Conservation (phyloP, 2,113 vertebrate genomes). For the Centropus bengalensis region DNA sequence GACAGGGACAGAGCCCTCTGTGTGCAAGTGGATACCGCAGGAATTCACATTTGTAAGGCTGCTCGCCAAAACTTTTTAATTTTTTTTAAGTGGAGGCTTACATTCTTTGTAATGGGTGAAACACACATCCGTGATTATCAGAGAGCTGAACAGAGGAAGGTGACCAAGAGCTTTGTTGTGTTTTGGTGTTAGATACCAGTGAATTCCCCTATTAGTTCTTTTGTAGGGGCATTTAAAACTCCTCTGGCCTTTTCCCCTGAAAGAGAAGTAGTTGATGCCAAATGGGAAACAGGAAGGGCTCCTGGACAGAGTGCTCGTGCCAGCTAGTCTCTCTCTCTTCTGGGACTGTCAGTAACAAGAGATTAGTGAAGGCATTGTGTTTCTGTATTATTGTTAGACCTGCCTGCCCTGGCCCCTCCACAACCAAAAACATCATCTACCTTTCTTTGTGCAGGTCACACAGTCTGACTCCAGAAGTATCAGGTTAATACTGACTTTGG, state of each 20-base stretch:
- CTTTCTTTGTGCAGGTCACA: no score
- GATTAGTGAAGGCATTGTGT: background rate
- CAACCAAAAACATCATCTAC: background rate
- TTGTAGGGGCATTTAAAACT: background rate
- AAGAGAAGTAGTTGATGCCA: background rate
- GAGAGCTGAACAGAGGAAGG: background rate
- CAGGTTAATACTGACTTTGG: background rate
- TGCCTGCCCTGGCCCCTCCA: background rate
- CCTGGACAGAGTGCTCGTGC: background rate
- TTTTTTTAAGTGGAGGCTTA: background rate
- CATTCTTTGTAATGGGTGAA: background rate
- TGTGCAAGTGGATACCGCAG: accelerated
- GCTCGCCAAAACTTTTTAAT: background rate
- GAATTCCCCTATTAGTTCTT: background rate
- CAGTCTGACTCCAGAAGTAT: background rate
- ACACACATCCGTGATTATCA: accelerated
- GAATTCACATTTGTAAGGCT: background rate
- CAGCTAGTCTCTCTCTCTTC: background rate
- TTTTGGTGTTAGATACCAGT: background rate
- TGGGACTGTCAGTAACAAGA: background rate
- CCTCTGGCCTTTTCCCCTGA: accelerated
- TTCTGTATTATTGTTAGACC: background rate
- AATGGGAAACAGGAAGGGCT: background rate
- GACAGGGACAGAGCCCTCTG: background rate
- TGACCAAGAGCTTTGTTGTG: background rate